Conservation (phyloP, 2,888 invertebrate genomes). For the Apantesis nais region DNA sequence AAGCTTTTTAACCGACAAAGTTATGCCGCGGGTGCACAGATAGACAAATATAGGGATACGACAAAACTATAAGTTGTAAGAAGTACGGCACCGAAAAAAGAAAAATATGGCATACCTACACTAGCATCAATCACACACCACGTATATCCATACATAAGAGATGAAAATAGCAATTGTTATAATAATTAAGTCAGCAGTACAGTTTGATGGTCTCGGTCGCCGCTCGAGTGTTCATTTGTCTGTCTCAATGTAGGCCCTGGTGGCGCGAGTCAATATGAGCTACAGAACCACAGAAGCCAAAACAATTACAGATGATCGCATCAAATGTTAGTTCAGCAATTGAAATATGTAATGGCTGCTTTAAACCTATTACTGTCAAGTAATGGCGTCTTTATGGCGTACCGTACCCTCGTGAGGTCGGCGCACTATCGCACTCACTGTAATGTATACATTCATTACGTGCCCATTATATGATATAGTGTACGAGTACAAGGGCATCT, state of each 20-base stretch:
- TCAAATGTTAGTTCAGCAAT: not conserved
- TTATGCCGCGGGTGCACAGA: no score
- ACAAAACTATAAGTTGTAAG: no score
- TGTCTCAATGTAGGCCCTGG: not conserved
- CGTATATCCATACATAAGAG: not conserved
- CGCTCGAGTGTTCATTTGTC: not conserved
- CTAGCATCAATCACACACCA: not conserved
- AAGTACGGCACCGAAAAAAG: no score
- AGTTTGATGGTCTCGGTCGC: not conserved
- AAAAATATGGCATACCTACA: no score
- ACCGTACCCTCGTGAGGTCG: not conserved
- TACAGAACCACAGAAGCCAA: not conserved
- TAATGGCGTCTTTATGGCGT: not conserved
- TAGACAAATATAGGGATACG: no score
- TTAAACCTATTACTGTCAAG: slow-evolving; percentile 3
- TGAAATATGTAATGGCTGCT: not conserved
- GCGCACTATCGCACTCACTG: not conserved
- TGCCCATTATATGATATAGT: not conserved
- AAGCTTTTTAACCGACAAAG: no score
- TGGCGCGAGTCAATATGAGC: not conserved
- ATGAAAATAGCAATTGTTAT: no score
- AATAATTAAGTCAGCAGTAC: not conserved
- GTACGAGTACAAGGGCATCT: not conserved
- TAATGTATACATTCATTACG: not conserved
- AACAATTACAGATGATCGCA: not conserved